Percentiles rank a stretch among this genome's conserved stretches.
Conservation (phyloP, 2,888 invertebrate genomes). For the Chirona hameri region DNA sequence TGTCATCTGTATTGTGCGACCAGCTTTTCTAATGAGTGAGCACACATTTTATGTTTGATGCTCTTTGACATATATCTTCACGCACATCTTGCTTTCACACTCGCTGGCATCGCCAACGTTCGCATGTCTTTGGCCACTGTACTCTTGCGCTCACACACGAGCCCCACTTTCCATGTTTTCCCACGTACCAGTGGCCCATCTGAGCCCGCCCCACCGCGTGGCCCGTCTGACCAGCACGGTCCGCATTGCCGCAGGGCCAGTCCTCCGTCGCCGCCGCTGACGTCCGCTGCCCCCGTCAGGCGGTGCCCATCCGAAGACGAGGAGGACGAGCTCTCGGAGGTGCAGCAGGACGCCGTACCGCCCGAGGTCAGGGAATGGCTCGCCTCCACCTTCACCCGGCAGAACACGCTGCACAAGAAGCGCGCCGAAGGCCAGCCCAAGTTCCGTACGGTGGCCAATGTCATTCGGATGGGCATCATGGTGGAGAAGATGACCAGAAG, state of each 20-base stretch:
- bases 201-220: too few species aligned
- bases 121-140: too few species aligned
- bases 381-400: conserved; percentile 91
- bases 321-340: conserved; percentile 93
- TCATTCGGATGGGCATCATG: conserved; percentile 92
- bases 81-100: too few species aligned
- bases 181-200: too few species aligned
- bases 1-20: too few species aligned
- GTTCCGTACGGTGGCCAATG: conserved; percentile 83
- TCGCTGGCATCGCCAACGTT: too few species aligned
- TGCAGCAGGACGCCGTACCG: conserved; percentile 93
- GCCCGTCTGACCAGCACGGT: too few species aligned
- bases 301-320: conserved; percentile 57
- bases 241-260: background rate
- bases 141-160: too few species aligned
- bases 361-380: conserved; percentile 95
- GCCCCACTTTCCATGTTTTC: too few species aligned
- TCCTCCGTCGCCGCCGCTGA: background rate
- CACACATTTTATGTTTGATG: too few species aligned
- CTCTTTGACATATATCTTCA: too few species aligned
- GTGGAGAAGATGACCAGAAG: conserved; percentile 89
- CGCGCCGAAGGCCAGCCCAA: conserved; percentile 68
- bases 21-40: too few species aligned
- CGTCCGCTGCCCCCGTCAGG: background rate
- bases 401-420: conserved; percentile 68